Base-by-base conservation (phyloP, 2,888 invertebrate genomes). In the Caradrina clavipalpis region DNA sequence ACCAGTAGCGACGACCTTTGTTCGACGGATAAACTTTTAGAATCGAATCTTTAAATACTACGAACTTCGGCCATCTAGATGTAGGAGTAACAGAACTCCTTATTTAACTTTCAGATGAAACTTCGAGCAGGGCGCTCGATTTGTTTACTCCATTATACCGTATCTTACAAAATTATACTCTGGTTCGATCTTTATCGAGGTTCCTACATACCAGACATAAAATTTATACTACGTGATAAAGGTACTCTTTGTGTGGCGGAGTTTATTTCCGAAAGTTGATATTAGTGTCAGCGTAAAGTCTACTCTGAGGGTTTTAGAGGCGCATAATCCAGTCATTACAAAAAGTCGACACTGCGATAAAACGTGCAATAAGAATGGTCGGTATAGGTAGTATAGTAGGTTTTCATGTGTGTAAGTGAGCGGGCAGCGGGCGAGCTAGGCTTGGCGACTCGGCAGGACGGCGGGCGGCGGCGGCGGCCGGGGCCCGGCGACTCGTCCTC, bases 291-390 rank as follows among this genome's bases (percentile, higher is more conserved):
- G 55, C 56, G 62, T 84, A 72, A 83, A 84, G 85, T 82, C 89
- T 82, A 88, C 91, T 91, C 91, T 76, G 86, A 86, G 79, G 88
- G 87, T 91, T 92, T 91, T 88, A 88, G 79, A 88, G 86, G 86
- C 85, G 84, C 87, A 90, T 90, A 89, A 89, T 90, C 89, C 86
- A 82, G 85, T 83, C 87, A 83, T 85, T 86, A 90, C 91, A 92
- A 93, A 93, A 93, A 93, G 91, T 90, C 84, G 85, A 88, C 87
- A 87, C 78, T 80, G 88, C 87, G 87, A 92, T 91, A 92, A 92
- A 94, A 92, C 90, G 91, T 86, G 91, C 91, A 91, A 88, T 89
- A 90, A 91, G 91, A 92, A 91, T 89, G 78, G 64, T 67, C 58
- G 78, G 73, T 77, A 82, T 84, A 81, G 63, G 78, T 68, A 80